These are phyloP conservation scores for Ooceraea biroi DNA, from an alignment of 1,140 invertebrate genomes.

Conservation along the genomic window DNA sequence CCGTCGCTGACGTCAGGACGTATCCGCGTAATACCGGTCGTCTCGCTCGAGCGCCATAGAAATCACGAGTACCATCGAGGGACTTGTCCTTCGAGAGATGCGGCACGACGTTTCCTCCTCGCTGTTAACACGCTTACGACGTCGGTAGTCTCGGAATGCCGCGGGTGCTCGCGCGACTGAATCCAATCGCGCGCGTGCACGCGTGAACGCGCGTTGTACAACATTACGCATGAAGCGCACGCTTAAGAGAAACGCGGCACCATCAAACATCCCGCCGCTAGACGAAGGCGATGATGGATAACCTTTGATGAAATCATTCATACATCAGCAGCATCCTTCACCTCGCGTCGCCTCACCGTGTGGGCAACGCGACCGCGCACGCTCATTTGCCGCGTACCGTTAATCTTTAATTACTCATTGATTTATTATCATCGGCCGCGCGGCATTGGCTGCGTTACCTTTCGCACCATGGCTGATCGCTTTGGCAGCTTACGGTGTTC, in stretches of 20 bases:
- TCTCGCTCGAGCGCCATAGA: slow-evolving; percentile 27
- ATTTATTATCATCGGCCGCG: slow-evolving; percentile 78
- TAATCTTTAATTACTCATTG: slow-evolving; percentile 84
- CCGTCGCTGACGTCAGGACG: not conserved
- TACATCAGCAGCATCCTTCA: slow-evolving; percentile 75
- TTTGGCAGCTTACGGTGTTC: slow-evolving; percentile 25
- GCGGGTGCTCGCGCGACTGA: slow-evolving; percentile 37
- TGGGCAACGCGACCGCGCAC: slow-evolving; percentile 7
- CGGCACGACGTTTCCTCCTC: not conserved
- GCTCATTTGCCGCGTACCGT: slow-evolving; percentile 76
- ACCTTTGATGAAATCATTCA: slow-evolving; percentile 83
- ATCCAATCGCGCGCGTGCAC: slow-evolving; percentile 30
- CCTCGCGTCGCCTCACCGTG: not conserved
- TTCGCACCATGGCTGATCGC: slow-evolving; percentile 55
- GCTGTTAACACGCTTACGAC: not conserved
- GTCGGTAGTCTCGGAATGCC: slow-evolving; percentile 41
- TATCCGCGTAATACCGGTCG: slow-evolving; percentile 31
- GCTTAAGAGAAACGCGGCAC: slow-evolving; percentile 73
- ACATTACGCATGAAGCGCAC: slow-evolving; percentile 28
- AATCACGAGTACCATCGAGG: slow-evolving; percentile 25
- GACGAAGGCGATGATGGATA: slow-evolving; percentile 81
- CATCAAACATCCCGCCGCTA: slow-evolving; percentile 80
- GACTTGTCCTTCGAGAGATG: slow-evolving; percentile 35
- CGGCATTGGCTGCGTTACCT: slow-evolving; percentile 62
- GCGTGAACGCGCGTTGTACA: slow-evolving; percentile 31